Percentiles rank a stretch among this genome's conserved stretches.
Conservation (phyloP, 2,113 vertebrate species). For the Phainopepla nitens region DNA sequence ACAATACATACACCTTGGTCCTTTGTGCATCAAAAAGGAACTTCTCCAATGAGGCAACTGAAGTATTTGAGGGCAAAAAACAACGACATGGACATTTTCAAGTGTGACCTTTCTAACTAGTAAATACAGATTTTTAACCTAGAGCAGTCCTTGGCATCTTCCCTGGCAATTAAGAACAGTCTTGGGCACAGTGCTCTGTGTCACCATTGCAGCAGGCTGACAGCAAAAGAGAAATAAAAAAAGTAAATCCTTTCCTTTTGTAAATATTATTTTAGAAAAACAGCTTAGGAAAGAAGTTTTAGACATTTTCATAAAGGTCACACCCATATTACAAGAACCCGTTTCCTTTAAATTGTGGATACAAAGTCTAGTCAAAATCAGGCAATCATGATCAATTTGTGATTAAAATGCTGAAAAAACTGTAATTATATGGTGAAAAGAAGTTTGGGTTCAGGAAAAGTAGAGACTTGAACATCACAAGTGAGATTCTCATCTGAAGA, state of each 20-base stretch:
- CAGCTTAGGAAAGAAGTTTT: neutral
- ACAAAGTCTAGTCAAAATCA: neutral
- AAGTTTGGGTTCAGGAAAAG: neutral
- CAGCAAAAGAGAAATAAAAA: neutral
- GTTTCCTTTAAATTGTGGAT: neutral
- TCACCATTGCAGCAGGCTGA: neutral
- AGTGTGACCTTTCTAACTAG: neutral
- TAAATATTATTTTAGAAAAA: neutral
- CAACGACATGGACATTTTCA: neutral
- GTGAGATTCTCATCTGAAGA: neutral
- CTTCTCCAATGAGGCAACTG: neutral
- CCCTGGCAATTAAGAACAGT: neutral
- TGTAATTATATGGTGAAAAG: neutral
- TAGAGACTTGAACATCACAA: neutral
- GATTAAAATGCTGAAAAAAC: neutral
- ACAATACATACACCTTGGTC: neutral
- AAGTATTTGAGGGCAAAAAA: neutral
- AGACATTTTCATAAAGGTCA: neutral
- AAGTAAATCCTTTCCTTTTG: neutral
- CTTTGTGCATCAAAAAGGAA: neutral
- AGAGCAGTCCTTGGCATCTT: neutral
- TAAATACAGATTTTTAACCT: neutral
- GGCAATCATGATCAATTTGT: neutral
- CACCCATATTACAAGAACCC: neutral
- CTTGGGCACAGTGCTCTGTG: neutral